Evolutionary conservation across 2,888 invertebrate species (phyloP).

Genomic region (Callosobruchus maculatus): DNA sequence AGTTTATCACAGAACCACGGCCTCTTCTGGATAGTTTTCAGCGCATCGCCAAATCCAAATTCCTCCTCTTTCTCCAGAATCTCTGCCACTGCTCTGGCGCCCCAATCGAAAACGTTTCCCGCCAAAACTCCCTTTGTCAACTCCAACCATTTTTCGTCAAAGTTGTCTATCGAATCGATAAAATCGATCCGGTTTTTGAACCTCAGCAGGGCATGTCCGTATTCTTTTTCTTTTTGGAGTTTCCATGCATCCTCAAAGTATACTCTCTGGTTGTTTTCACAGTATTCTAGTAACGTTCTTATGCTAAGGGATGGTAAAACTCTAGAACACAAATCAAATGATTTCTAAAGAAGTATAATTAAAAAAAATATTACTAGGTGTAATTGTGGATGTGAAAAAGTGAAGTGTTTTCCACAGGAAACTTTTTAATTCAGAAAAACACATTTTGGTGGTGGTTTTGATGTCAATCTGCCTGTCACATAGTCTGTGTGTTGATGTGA

Average conservation of each 20-base stretch:
- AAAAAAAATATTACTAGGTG: too few relatives aligned
- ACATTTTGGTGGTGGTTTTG: too few relatives aligned
- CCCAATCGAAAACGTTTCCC: conserved; percentile 98
- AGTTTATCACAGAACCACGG: conserved; percentile 91
- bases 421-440: too few relatives aligned
- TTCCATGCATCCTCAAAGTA: conserved; percentile 88
- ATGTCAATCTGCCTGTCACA: too few relatives aligned
- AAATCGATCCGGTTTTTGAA: conserved; percentile 64
- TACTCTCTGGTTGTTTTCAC: conserved; percentile 86
- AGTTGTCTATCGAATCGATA: conserved; percentile 65
- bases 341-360: too few relatives aligned
- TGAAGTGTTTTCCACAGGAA: too few relatives aligned
- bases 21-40: conserved; percentile 76
- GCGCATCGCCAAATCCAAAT: conserved; percentile 81
- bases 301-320: conserved; percentile 75
- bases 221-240: conserved; percentile 84
- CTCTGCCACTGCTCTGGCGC: conserved; percentile 84
- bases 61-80: conserved; percentile 69
- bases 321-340: too few relatives aligned
- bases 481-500: too few relatives aligned
- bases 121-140: conserved; percentile 65
- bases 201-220: conserved; percentile 70
- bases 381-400: too few relatives aligned
- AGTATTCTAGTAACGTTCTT: conserved; percentile 83
- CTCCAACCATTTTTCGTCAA: conserved; percentile 60